Percentiles rank a stretch among this genome's conserved stretches.
Evolutionary conservation across 2,888 invertebrate genomes (phyloP).

Genomic region (Callinectes sapidus): DNA sequence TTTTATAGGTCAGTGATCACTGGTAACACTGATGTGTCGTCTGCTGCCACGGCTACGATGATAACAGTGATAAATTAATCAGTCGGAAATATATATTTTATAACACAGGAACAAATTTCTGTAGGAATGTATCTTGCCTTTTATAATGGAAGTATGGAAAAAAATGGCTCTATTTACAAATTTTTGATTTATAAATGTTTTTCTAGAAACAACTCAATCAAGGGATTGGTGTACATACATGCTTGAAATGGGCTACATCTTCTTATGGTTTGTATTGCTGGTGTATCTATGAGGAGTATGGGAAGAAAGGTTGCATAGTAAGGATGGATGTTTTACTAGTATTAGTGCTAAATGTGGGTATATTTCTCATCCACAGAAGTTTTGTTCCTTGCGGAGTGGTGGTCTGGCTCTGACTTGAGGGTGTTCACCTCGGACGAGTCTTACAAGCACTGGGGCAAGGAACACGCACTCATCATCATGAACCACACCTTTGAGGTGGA

Average conservation of each 20-base stretch:
- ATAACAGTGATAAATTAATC: no score
- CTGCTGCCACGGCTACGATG: no score
- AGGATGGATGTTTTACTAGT: not conserved
- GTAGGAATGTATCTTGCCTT: no score
- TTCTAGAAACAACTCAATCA: no score
- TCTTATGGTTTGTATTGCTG: not conserved
- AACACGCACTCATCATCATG: conserved; percentile 92
- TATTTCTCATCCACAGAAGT: conserved; percentile 81
- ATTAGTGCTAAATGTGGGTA: not conserved
- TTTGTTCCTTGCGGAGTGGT: conserved; percentile 95
- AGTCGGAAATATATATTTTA: no score
- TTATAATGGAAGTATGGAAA: no score
- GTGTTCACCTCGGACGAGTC: conserved; percentile 85
- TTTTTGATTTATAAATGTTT: no score
- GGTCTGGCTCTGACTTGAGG: conserved; percentile 86
- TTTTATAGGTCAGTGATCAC: no score
- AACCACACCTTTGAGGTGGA: conserved; percentile 97
- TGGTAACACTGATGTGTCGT: no score
- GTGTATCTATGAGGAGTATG: not conserved
- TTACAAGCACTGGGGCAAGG: conserved; percentile 83
- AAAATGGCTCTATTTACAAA: no score
- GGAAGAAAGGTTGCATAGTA: not conserved
- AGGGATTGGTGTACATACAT: no score
- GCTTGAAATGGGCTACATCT: not conserved
- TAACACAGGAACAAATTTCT: no score